Conservation (phyloP, 2,797 vertebrate species). For the Sebastes dallii region DNA sequence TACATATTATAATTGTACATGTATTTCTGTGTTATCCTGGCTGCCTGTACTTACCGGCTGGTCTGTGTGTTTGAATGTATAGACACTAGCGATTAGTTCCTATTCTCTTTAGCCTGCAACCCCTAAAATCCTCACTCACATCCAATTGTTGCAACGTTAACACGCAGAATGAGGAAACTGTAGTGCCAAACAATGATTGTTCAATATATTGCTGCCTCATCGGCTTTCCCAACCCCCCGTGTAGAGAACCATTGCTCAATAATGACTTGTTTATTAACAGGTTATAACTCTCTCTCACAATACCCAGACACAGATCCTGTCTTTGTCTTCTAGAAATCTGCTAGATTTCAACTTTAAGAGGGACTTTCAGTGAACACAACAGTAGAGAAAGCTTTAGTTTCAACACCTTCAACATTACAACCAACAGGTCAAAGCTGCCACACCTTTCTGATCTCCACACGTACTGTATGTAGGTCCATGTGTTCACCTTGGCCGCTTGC, state of each 20-base stretch:
- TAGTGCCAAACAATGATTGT: not conserved
- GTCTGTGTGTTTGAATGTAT: not conserved
- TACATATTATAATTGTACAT: not conserved
- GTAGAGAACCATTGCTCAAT: not conserved
- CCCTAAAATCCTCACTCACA: not conserved
- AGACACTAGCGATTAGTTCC: not conserved
- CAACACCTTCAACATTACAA: not conserved
- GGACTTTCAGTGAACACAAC: not conserved
- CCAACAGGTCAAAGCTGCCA: not conserved
- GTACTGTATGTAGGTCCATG: constrained; percentile 36
- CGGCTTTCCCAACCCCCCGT: not conserved
- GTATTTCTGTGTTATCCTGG: not conserved
- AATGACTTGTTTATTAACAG: not conserved
- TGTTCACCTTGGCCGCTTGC: constrained; percentile 39
- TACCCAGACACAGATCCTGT: not conserved
- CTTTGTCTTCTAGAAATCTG: not conserved
- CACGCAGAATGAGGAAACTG: constrained; percentile 12
- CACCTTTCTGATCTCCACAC: constrained; percentile 41
- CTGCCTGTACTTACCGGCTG: not conserved
- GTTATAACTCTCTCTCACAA: not conserved
- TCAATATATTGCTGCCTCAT: not conserved
- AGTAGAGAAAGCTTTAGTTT: not conserved
- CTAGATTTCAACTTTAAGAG: not conserved
- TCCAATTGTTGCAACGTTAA: not conserved
- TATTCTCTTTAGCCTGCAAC: not conserved